Base-by-base conservation (phyloP, 1,140 invertebrate genomes). In the Drosophila prosaltans region DNA sequence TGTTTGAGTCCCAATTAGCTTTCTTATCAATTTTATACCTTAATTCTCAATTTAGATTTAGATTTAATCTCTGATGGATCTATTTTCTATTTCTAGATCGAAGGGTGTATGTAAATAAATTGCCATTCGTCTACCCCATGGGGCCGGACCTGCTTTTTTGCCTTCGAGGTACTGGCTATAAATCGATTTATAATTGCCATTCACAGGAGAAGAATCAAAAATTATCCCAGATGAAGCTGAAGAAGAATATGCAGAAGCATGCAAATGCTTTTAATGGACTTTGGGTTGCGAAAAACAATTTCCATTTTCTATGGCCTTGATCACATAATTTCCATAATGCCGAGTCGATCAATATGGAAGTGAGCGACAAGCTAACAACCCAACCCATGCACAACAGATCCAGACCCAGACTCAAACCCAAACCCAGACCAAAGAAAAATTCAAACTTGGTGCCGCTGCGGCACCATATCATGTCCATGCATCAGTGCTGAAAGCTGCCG, bases 251-350 rank as follows among this genome's bases (percentile, higher is more conserved):
- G 45, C 65, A 43, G 55, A 64, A 58, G 48, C 64, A 78, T 78
- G 81, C 76, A 83, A 80, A 80, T 73, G 45, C 45, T 78, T 78
- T 58, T 51, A 48, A 61, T 65, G 30, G 26, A 60, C 72, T n/a
- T 43, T 58, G 26, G 3, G 3, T 58, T 32, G 26, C 55, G 41
- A 54, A 78, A 90, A 90, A 90, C 82, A 90, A 90, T 90, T 90
- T 90, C 86, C 78, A 90, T 90, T 90, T 90, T 90, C 86, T 72
- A 90, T 78, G 86, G 86, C 86, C 86, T 90, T 90, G 86, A 90
- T 90, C 86, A 84, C 86, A 90, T 89, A 89, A 89, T 89, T 86
- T 89, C 78, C 84, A 89, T 89, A 89, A 89, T 89, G 85, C 77
- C 80, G 61, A 73, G 67, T 68, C 81, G 84, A 86, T 89, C 83